Conservation (phyloP, 2,888 invertebrate genomes). For the Ormyrus labotus region DNA sequence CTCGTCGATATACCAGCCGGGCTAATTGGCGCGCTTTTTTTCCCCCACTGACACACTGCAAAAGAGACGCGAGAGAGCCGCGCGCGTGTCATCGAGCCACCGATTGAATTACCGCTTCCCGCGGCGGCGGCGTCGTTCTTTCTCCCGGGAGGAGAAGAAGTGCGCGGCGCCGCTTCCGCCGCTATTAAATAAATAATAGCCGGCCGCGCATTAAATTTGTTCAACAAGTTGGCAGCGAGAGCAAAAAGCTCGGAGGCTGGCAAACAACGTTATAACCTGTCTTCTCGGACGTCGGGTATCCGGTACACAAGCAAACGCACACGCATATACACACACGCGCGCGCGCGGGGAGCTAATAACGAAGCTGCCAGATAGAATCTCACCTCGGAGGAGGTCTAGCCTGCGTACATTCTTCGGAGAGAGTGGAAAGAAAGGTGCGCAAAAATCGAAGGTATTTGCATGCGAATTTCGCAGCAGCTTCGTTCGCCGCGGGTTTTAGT, state of each 20-base stretch:
- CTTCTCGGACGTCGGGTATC: conserved; percentile 1
- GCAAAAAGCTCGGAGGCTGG: neutral
- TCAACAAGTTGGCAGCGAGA: conserved; percentile 28
- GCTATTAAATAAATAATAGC: conserved; percentile 48
- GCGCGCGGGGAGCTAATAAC: neutral
- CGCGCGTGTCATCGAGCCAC: no score
- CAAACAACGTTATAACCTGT: conserved; percentile 24
- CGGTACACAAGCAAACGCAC: neutral
- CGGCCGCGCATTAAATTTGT: conserved; percentile 40
- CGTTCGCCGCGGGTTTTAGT: conserved; percentile 9
- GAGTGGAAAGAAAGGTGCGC: neutral
- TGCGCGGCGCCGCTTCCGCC: no score
- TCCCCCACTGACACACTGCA: neutral
- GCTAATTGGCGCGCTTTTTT: neutral
- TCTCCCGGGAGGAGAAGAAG: no score
- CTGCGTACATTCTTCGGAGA: conserved; percentile 22
- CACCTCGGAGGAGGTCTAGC: no score
- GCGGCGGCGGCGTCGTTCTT: no score
- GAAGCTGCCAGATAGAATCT: neutral
- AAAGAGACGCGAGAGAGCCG: neutral
- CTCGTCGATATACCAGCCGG: no score
- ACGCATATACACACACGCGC: neutral
- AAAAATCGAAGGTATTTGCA: conserved; percentile 32
- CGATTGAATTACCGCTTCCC: no score
- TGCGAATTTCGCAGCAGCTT: conserved; percentile 20